These are phyloP conservation scores for Apoderus coryli DNA, from an alignment of 2,888 invertebrate species.

Conservation along the genomic window DNA sequence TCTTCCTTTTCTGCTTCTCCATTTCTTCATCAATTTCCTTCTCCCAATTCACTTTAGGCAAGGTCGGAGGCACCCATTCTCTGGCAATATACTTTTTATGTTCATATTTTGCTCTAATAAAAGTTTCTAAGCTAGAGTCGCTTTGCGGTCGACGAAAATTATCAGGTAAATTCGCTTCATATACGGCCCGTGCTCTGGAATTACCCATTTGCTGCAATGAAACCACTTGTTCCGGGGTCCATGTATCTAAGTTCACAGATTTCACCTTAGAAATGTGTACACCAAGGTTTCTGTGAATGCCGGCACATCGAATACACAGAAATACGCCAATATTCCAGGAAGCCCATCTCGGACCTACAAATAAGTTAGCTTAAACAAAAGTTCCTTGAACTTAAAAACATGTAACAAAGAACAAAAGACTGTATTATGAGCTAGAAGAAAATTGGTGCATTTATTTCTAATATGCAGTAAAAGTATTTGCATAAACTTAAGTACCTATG, in stretches of 20 bases:
- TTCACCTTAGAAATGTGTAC: conserved; percentile 98
- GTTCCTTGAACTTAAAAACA: too few relatives aligned
- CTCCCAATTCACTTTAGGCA: conserved; percentile 67
- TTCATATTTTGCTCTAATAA: conserved; percentile 97
- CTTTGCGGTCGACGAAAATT: conserved; percentile 87
- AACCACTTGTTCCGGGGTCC: conserved; percentile 90
- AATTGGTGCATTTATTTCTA: too few relatives aligned
- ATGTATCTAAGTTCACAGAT: conserved; percentile 93
- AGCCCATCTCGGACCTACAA: conserved; percentile 93
- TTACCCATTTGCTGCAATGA: conserved; percentile 97
- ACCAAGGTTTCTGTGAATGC: conserved; percentile 95
- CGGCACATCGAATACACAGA: conserved; percentile 96
- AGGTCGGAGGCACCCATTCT: conserved; percentile 84
- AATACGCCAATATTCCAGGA: conserved; percentile 99
- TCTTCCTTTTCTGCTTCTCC: conserved; percentile 68
- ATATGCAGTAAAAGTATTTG: too few relatives aligned
- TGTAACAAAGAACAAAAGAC: too few relatives aligned
- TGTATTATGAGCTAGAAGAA: too few relatives aligned
- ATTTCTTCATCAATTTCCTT: conserved; percentile 38
- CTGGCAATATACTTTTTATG: conserved; percentile 97
- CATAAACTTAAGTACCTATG: too few relatives aligned
- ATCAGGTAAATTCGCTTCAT: conserved; percentile 93
- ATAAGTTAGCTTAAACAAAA: too few relatives aligned
- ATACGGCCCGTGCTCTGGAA: conserved; percentile 87
- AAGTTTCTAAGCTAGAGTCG: conserved; percentile 85